phyloP scores from a whole-genome alignment of 2,113 vertebrate species.

The Oophaga pumilio region DNA sequence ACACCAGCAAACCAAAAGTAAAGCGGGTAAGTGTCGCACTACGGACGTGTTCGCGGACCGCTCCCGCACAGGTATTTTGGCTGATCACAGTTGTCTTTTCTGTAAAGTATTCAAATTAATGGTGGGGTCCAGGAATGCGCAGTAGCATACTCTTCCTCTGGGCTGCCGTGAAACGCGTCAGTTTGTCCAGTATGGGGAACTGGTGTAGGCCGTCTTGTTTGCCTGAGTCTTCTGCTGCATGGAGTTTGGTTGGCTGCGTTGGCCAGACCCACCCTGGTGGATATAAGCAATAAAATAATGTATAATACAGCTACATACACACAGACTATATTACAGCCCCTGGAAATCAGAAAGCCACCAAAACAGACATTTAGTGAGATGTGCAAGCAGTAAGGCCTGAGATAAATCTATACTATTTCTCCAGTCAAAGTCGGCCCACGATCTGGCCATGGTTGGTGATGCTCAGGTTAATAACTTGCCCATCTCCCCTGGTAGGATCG shows the following conservation, averaged over 20 bases:
- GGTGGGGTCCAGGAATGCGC: constrained; percentile 62
- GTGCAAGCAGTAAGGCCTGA: too few relatives aligned
- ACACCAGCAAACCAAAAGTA: constrained; percentile 74
- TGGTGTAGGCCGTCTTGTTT: constrained; percentile 76
- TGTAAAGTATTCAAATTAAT: constrained; percentile 58
- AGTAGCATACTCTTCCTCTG: constrained; percentile 47
- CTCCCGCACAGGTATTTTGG: constrained; percentile 62
- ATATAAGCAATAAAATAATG: not conserved
- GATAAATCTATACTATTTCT: not conserved
- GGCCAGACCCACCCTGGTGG: constrained; percentile 72
- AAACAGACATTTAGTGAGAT: too few relatives aligned
- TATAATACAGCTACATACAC: too few relatives aligned
- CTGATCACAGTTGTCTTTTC: constrained; percentile 65
- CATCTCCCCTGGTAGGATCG: too few relatives aligned
- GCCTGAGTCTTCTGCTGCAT: constrained; percentile 82
- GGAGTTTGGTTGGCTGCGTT: constrained; percentile 76
- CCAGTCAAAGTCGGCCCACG: too few relatives aligned
- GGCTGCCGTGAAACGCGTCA: constrained; percentile 48
- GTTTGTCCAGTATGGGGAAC: constrained; percentile 81
- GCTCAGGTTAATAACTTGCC: too few relatives aligned
- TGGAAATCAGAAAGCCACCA: too few relatives aligned
- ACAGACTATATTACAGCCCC: too few relatives aligned
- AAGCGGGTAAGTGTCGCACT: constrained; percentile 65
- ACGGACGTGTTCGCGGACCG: constrained; percentile 61
- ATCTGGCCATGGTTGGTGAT: too few relatives aligned